Percentiles rank a stretch among this genome's conserved stretches.
These are phyloP conservation scores for Anastrepha ludens DNA, from an alignment of 1,140 invertebrate genomes.

Conservation along the genomic window DNA sequence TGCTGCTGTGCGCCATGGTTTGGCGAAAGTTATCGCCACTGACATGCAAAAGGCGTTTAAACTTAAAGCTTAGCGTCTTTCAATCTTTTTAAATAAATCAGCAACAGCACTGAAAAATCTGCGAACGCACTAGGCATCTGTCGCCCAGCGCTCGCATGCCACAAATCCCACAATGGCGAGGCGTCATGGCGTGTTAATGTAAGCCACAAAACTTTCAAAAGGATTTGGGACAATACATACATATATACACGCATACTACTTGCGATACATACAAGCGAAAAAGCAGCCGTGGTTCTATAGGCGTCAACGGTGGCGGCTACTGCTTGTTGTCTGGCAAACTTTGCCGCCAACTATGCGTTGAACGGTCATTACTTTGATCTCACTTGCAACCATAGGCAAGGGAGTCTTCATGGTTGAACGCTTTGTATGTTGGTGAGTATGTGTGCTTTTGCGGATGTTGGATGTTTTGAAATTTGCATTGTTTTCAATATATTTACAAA, in stretches of 20 bases:
- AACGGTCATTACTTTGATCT: slow-evolving; percentile 3
- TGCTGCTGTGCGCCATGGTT: neutral
- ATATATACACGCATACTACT: neutral
- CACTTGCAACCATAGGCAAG: neutral
- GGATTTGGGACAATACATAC: neutral
- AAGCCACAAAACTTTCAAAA: slow-evolving; percentile 31
- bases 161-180: slow-evolving; percentile 13
- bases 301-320: neutral
- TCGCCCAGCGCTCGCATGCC: neutral
- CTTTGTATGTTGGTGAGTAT: neutral
- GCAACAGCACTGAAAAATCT: neutral
- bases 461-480: neutral
- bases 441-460: neutral
- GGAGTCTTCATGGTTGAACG: neutral
- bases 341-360: neutral
- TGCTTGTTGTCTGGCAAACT: slow-evolving; percentile 23
- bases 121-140: neutral
- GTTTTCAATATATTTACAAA: neutral
- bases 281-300: neutral
- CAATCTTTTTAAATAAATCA: slow-evolving; percentile 45
- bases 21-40: neutral
- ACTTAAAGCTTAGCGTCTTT: slow-evolving; percentile 18
- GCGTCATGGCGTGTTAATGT: slow-evolving; percentile 45
- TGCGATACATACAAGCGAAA: neutral
- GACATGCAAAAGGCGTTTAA: slow-evolving; percentile 28